Evolutionary conservation across 2,888 invertebrate species (phyloP).

Genomic region (Synanthedon tipuliformis): DNA sequence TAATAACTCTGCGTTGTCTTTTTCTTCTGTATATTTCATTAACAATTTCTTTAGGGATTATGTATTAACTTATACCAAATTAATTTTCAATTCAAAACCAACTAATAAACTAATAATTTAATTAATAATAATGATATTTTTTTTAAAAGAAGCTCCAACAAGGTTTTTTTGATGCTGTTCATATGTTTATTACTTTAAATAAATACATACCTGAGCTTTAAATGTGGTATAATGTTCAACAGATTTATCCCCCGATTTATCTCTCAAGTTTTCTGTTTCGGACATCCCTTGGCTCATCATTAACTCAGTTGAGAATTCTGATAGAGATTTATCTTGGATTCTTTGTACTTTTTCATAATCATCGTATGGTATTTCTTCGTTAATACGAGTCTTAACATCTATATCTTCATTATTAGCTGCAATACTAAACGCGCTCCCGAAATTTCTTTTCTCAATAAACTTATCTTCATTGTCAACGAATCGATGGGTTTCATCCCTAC

Average conservation of each 20-base stretch:
- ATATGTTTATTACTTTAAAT: neutral
- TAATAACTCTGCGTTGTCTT: too few relatives aligned
- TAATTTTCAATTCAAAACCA: too few relatives aligned
- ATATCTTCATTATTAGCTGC: neutral
- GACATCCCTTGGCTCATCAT: constrained; percentile 4
- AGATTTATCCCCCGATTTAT: constrained; percentile 10
- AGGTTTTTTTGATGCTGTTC: too few relatives aligned
- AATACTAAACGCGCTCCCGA: neutral
- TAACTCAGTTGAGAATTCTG: constrained; percentile 42
- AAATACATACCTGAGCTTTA: constrained; percentile 24
- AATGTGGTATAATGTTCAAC: constrained; percentile 7
- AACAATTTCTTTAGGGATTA: too few relatives aligned
- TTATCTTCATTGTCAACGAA: neutral
- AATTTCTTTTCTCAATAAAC: neutral
- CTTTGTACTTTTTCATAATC: neutral
- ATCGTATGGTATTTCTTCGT: neutral
- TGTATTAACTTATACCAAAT: too few relatives aligned
- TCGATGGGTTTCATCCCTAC: neutral
- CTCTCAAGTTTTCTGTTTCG: constrained; percentile 4
- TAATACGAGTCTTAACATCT: neutral
- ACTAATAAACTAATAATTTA: too few relatives aligned
- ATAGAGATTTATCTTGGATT: constrained; percentile 34
- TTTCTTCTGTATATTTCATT: too few relatives aligned
- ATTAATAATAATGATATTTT: too few relatives aligned
- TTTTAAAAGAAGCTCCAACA: too few relatives aligned